Evolutionary conservation across 2,888 invertebrate species (phyloP).

Genomic region (Notodonta ziczac): DNA sequence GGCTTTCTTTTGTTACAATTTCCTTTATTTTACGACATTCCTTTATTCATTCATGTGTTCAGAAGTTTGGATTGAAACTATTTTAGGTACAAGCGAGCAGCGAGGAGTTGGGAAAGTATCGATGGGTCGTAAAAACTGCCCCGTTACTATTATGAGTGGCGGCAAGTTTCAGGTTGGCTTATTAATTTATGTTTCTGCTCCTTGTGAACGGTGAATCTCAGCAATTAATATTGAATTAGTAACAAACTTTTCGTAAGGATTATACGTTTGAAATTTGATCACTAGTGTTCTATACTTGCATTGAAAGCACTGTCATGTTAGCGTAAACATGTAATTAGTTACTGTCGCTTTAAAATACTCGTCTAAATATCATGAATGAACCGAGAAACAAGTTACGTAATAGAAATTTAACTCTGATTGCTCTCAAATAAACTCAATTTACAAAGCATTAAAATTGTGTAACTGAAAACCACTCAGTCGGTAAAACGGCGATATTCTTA

Average conservation of each 20-base stretch:
- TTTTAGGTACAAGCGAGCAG: slow-evolving; percentile 19
- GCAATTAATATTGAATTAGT: no score
- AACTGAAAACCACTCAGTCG: not conserved
- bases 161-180: slow-evolving; percentile 18
- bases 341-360: no score
- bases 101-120: slow-evolving; percentile 21
- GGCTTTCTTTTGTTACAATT: slow-evolving; percentile 22
- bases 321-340: no score
- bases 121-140: slow-evolving; percentile 30
- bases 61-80: slow-evolving; percentile 27
- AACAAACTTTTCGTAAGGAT: no score
- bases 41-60: slow-evolving; percentile 34
- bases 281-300: no score
- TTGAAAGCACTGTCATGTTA: no score
- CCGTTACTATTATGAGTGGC: slow-evolving; percentile 29
- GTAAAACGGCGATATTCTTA: slow-evolving; percentile 29
- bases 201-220: slow-evolving; percentile 10
- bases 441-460: slow-evolving; percentile 1
- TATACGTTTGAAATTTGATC: no score
- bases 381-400: not conserved
- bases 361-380: not conserved
- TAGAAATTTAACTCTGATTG: not conserved
- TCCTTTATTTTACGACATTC: slow-evolving; percentile 30
- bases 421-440: not conserved
- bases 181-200: slow-evolving; percentile 26